These are phyloP conservation scores for Galeopsomyia nigrocyanea DNA, from an alignment of 2,888 invertebrate genomes.

Conservation along the genomic window DNA sequence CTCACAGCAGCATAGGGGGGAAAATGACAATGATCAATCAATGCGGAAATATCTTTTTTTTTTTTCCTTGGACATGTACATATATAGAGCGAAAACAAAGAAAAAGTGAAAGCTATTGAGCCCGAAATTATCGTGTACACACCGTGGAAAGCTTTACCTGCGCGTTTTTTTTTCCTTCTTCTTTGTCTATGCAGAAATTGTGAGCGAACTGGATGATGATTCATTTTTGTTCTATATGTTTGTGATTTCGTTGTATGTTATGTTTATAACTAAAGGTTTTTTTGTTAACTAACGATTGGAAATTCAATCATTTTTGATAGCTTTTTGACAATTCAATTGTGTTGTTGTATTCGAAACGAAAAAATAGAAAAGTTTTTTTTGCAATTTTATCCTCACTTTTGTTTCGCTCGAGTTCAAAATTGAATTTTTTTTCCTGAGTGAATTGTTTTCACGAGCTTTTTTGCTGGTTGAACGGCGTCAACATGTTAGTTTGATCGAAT, in stretches of 20 bases:
- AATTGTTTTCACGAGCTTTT: neutral
- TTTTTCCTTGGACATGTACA: neutral
- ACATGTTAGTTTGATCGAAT: conserved; percentile 1
- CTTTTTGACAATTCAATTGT: too few relatives aligned
- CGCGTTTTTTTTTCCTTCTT: too few relatives aligned
- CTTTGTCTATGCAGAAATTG: neutral
- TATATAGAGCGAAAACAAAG: neutral
- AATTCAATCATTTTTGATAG: too few relatives aligned
- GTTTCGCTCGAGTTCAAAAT: too few relatives aligned
- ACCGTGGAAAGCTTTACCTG: neutral
- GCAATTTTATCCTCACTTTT: too few relatives aligned
- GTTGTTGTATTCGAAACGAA: too few relatives aligned
- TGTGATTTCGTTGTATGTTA: neutral
- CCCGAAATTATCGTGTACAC: neutral
- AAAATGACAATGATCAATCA: conserved; percentile 41
- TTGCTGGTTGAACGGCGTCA: neutral
- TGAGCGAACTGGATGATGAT: neutral
- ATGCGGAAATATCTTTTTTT: conserved; percentile 25
- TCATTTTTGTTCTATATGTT: neutral
- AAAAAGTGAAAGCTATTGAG: conserved; percentile 2
- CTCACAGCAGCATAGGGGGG: neutral
- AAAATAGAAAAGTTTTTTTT: too few relatives aligned
- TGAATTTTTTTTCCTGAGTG: too few relatives aligned
- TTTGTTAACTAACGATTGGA: neutral
- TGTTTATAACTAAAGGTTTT: neutral